These are phyloP conservation scores for Argyrosomus regius DNA, from an alignment of 2,797 vertebrate genomes.

Conservation along the genomic window DNA sequence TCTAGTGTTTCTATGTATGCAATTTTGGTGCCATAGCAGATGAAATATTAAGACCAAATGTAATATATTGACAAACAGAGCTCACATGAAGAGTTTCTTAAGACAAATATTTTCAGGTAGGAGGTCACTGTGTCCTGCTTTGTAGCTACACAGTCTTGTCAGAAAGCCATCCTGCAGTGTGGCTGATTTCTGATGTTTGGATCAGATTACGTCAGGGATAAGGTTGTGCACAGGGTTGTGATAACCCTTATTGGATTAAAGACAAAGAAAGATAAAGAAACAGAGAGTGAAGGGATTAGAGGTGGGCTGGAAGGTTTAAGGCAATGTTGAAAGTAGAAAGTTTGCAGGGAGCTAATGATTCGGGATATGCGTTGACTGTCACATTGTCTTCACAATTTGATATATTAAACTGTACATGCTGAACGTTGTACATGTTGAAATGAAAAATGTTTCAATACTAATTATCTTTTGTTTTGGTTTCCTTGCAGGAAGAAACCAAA, in stretches of 20 bases:
- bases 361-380: background rate
- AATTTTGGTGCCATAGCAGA: background rate
- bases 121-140: slow-evolving; percentile 14
- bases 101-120: background rate
- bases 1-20: background rate
- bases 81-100: background rate
- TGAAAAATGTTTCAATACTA: background rate
- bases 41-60: slow-evolving; percentile 2
- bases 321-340: background rate
- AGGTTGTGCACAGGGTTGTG: slow-evolving; percentile 2
- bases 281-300: slow-evolving; percentile 17
- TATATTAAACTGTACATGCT: background rate
- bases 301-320: slow-evolving; percentile 5
- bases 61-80: background rate
- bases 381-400: background rate
- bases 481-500: slow-evolving; percentile 77
- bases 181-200: slow-evolving; percentile 22
- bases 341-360: background rate
- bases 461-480: background rate
- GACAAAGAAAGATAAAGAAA: slow-evolving; percentile 8
- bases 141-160: background rate
- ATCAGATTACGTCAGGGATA: slow-evolving; percentile 38
- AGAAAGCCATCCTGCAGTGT: slow-evolving; percentile 14
- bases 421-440: background rate
- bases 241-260: slow-evolving; percentile 39